These are phyloP conservation scores for Motacilla tschutschensis DNA, from an alignment of 2,113 vertebrate genomes.

Conservation along the genomic window DNA sequence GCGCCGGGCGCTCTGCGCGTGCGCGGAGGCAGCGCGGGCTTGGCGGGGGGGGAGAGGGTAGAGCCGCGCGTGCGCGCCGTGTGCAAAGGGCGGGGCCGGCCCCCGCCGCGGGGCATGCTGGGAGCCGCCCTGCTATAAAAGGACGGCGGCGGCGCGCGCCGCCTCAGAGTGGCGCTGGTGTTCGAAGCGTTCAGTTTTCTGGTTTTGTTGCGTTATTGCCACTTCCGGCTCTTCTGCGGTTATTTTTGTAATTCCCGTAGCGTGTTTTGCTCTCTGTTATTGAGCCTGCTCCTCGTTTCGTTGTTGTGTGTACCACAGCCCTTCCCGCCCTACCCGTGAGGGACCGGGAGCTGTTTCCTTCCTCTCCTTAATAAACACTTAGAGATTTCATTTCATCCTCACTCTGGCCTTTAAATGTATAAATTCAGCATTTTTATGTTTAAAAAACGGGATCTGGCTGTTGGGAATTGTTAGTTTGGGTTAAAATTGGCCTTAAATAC, in stretches of 20 bases:
- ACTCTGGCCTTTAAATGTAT: fast-evolving
- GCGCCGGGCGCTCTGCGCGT: not conserved
- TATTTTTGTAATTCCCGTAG: fast-evolving
- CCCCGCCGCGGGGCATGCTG: not conserved
- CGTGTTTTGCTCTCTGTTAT: fast-evolving
- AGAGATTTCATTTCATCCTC: too few species aligned
- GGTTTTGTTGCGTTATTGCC: fast-evolving
- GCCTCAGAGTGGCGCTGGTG: fast-evolving
- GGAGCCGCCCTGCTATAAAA: fast-evolving
- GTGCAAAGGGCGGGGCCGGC: fast-evolving
- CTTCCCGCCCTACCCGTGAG: not conserved
- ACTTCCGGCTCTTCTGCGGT: fast-evolving
- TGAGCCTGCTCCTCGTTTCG: fast-evolving
- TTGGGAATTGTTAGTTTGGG: not conserved
- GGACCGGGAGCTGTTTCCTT: fast-evolving
- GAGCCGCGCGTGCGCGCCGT: not conserved
- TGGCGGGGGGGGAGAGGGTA: not conserved
- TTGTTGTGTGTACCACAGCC: fast-evolving
- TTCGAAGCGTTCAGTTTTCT: fast-evolving
- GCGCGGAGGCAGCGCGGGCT: not conserved
- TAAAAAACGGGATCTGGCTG: fast-evolving
- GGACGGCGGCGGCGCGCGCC: fast-evolving
- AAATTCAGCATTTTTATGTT: fast-evolving
- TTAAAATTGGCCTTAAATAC: fast-evolving
- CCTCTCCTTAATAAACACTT: fast-evolving